Percentiles rank a stretch among this genome's conserved stretches.
These are phyloP conservation scores for Stenodema calcarata DNA, from an alignment of 2,888 invertebrate genomes.

Conservation along the genomic window DNA sequence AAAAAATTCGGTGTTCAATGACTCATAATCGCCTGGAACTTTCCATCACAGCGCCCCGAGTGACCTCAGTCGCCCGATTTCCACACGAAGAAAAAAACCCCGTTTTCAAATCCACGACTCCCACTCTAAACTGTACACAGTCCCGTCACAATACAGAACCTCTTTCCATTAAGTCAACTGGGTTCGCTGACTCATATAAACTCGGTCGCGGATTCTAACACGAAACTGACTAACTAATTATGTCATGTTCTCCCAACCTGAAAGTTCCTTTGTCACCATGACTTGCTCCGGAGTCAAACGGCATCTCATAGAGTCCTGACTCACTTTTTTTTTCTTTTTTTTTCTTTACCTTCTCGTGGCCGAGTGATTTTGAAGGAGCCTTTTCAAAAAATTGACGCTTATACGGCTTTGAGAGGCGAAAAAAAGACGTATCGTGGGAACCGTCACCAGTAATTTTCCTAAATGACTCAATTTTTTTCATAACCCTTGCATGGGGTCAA, in stretches of 20 bases:
- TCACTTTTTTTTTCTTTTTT: neutral
- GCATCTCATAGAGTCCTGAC: neutral
- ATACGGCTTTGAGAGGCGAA: neutral
- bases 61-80: neutral
- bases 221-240: neutral
- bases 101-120: neutral
- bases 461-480: neutral
- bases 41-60: neutral
- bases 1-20: neutral
- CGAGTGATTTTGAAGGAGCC: neutral
- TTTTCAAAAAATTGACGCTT: constrained; percentile 13
- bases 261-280: neutral
- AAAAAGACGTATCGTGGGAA: neutral
- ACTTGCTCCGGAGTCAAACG: neutral
- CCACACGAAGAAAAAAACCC: neutral
- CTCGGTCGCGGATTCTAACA: neutral
- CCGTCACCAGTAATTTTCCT: constrained; percentile 9
- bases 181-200: neutral
- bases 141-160: neutral
- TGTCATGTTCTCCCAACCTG: neutral
- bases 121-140: neutral
- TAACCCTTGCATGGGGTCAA: neutral
- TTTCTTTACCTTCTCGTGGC: neutral
- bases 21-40: neutral
- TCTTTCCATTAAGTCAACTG: neutral